These are phyloP conservation scores for Drosophila pseudoobscura DNA, from an alignment of 1,140 invertebrate genomes.

Conservation along the genomic window DNA sequence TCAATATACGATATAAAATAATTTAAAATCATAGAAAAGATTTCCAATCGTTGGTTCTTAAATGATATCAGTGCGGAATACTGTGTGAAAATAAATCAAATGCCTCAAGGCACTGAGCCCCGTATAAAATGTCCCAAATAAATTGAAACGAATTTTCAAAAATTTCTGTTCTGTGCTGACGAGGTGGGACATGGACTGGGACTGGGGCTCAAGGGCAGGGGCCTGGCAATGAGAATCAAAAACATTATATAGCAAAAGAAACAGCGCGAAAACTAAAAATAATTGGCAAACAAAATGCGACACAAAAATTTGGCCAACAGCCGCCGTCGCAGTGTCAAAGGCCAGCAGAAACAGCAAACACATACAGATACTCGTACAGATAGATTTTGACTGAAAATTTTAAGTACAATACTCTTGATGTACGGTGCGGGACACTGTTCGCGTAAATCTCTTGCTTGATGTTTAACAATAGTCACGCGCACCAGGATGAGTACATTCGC, in stretches of 20 bases:
- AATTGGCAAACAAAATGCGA: conserved; percentile 79
- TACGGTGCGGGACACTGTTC: conserved; percentile 26
- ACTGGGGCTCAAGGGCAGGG: conserved; percentile 59
- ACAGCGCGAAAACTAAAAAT: conserved; percentile 68
- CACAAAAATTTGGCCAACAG: conserved; percentile 73
- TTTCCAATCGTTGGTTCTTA: background rate
- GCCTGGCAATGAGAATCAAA: conserved; percentile 52
- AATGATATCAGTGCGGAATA: conserved; percentile 3
- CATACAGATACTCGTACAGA: conserved; percentile 35
- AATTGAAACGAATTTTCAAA: conserved; percentile 61
- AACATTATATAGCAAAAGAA: conserved; percentile 29
- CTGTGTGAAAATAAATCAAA: conserved; percentile 14
- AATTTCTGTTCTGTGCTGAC: conserved; percentile 50
- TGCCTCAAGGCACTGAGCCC: conserved; percentile 5
- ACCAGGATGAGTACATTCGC: conserved; percentile 81
- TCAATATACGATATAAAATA: conserved; percentile 50
- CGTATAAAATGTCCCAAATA: conserved; percentile 59
- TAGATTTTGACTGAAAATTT: conserved; percentile 36
- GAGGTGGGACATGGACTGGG: conserved; percentile 25
- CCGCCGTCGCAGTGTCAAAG: conserved; percentile 75
- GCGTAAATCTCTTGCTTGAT: conserved; percentile 70
- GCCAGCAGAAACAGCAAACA: conserved; percentile 31
- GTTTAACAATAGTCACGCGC: conserved; percentile 72
- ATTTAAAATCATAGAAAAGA: conserved; percentile 28
- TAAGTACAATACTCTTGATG: no score